Conservation (phyloP, 92 coral and sea anemone genomes). For the Phenganax marumi region DNA sequence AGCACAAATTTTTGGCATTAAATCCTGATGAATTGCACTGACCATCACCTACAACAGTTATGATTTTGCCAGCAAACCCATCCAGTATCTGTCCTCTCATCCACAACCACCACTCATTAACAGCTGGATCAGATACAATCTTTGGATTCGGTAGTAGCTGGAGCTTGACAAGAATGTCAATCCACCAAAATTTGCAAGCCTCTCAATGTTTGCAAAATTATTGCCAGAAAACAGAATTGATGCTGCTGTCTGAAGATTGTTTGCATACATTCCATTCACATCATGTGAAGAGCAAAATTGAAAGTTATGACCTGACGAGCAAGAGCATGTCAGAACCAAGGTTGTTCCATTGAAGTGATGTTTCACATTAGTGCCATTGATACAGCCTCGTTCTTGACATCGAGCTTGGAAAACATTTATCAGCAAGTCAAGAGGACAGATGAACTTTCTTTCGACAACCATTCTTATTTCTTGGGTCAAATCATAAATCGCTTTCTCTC, state of each 20-base stretch:
- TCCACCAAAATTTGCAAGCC: conserved; percentile 26
- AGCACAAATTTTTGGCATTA: conserved; percentile 58
- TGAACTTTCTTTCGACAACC: not conserved
- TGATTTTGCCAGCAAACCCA: conserved; percentile 13
- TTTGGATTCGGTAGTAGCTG: conserved; percentile 47
- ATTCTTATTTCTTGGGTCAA: not conserved
- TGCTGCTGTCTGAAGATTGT: conserved; percentile 40
- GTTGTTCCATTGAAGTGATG: conserved; percentile 44
- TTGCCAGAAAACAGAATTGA: conserved; percentile 39
- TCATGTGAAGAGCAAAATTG: conserved; percentile 37
- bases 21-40: conserved; percentile 37
- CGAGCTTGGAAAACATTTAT: conserved; percentile 31
- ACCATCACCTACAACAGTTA: conserved; percentile 27
- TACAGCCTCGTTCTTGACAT: conserved; percentile 19
- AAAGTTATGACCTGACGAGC: conserved; percentile 24
- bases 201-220: conserved; percentile 16
- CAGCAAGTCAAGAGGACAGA: conserved; percentile 15
- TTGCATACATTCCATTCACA: conserved; percentile 32
- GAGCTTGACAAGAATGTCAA: conserved; percentile 47
- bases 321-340: not conserved
- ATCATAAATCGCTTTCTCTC: not conserved
- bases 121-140: conserved; percentile 44
- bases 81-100: conserved; percentile 31
- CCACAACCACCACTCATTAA: conserved; percentile 58
- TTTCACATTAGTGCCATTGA: conserved; percentile 5